Evolutionary conservation across 2,888 invertebrate genomes (phyloP), one percentile per base, ranked within the genome.

Genomic region (Unio pictorum): DNA sequence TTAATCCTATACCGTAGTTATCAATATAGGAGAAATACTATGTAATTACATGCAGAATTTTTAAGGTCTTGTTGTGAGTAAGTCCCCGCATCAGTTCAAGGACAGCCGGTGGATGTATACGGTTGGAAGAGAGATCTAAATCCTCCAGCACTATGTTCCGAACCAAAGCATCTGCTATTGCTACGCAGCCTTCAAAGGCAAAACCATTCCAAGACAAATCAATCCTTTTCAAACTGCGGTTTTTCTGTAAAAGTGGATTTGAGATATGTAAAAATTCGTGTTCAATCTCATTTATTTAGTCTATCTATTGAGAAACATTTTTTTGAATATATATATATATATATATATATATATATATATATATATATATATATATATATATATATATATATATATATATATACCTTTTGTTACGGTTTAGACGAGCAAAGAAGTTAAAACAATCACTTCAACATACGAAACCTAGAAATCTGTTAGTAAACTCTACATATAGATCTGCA

Each of bases 201-300:
- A 88, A 86, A 0, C 88, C 88, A 72, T 88, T 88, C 88, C 88
- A 88, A 4, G 84, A 81, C 18, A 88, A 65, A 66, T 87, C 83
- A n/a, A 87, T 73, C 28, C 72, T 74, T n/a, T 69, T 75, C 18
- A 88, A 62, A 8, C 76, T 72, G 8, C 54, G 66, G 67, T 87
- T 88, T 28, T 66, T 67, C 87, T 87, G 74, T 11, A 72, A 62
- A 23, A 23, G 55, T 45, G 54, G 30, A 26, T 26, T 20, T 61
- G 34, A 34, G 6, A 34, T 34, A 34, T 7, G 15, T 8, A 1
- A 58, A 58, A 58, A 58, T 58, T 58, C 26, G 20, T 23, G 45
- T 45, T 45, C 8, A 45, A 15, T 45, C 2, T 45, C 11, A n/a
- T 11, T 3, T 58, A 23, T 58, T 58, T 58, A 3, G 20, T 58